Percentiles rank a stretch among this genome's conserved stretches.
Conservation (phyloP, 2,113 vertebrate genomes). For the Scomber colias region DNA sequence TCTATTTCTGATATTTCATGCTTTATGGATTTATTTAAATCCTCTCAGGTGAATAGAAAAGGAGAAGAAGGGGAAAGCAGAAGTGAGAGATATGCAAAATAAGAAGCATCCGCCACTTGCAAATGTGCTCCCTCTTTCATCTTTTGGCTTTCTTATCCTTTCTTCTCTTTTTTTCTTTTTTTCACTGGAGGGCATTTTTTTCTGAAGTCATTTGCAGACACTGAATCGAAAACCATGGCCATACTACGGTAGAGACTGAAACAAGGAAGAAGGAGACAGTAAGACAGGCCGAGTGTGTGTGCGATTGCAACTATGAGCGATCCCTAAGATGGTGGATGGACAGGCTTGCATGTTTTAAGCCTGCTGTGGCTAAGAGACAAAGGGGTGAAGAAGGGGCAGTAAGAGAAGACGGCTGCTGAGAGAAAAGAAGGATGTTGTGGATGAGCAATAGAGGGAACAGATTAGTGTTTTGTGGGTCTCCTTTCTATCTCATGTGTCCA, state of each 20-base stretch:
- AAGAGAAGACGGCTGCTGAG: conserved; percentile 49
- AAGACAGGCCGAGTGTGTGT: conserved; percentile 36
- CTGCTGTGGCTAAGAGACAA: conserved; percentile 66
- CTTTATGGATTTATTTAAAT: conserved; percentile 85
- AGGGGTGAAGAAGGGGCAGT: conserved; percentile 56
- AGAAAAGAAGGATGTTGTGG: conserved; percentile 44
- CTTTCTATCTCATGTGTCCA: conserved; percentile 63
- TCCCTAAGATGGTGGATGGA: conserved; percentile 76
- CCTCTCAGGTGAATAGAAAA: conserved; percentile 84
- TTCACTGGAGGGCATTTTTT: conserved; percentile 76
- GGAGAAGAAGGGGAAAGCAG: conserved; percentile 81
- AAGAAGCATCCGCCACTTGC: conserved; percentile 80
- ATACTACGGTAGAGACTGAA: conserved; percentile 39
- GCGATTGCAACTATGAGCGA: conserved; percentile 50
- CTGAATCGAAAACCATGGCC: conserved; percentile 60
- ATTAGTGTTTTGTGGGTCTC: conserved; percentile 56
- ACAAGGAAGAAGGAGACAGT: conserved; percentile 34
- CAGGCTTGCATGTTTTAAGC: conserved; percentile 74
- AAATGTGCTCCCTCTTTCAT: conserved; percentile 81
- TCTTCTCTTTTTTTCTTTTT: conserved; percentile 62
- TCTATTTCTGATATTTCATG: conserved; percentile 84
- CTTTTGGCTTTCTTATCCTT: conserved; percentile 76
- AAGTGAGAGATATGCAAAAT: conserved; percentile 85
- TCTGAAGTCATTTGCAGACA: conserved; percentile 77
- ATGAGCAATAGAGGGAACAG: conserved; percentile 52